Conservation (phyloP, 2,888 invertebrate genomes). For the Rhopalosiphum nymphaeae region DNA sequence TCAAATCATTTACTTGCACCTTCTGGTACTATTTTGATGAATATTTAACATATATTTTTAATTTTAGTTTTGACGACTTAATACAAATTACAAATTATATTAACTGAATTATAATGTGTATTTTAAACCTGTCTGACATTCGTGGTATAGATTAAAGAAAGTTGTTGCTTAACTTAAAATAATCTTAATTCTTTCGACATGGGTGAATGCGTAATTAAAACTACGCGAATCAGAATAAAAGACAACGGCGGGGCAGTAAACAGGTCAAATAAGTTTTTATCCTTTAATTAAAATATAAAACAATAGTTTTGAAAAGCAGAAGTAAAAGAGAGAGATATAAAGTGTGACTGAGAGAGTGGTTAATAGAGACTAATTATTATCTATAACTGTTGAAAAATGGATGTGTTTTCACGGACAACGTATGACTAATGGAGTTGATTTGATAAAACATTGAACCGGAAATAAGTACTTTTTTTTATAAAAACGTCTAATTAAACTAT, state of each 20-base stretch:
- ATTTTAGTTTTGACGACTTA: neutral
- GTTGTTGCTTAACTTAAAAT: constrained; percentile 18
- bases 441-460: neutral
- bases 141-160: constrained; percentile 4
- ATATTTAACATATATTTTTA: neutral
- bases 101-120: neutral
- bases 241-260: neutral
- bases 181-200: constrained; percentile 10
- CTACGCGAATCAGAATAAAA: neutral
- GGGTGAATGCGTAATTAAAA: constrained; percentile 19
- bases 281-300: constrained; percentile 39
- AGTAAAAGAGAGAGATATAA: neutral
- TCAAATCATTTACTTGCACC: neutral
- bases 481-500: neutral
- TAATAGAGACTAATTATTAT: neutral
- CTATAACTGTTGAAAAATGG: neutral
- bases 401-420: neutral
- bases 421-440: neutral
- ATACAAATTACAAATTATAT: neutral
- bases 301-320: neutral
- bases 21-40: neutral
- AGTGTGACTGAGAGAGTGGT: neutral
- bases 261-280: constrained; percentile 32
- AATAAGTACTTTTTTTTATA: neutral
- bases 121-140: neutral